Evolutionary conservation across 2,888 invertebrate species (phyloP).

Genomic region (Taphrorychus bicolor): DNA sequence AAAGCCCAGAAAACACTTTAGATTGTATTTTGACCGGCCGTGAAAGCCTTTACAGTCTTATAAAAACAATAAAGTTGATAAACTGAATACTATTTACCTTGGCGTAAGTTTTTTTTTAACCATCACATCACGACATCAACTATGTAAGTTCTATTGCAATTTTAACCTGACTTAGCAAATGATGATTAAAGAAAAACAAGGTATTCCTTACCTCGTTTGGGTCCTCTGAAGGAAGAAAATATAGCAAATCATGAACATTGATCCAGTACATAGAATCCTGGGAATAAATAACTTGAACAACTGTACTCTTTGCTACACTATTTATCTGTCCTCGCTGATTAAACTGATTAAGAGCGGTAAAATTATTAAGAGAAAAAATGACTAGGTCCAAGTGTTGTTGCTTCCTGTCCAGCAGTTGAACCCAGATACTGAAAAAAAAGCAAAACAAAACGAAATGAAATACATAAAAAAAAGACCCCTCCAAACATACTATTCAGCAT

Average conservation of each 20-base stretch:
- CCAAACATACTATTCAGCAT: conserved; percentile 81
- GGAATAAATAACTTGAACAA: conserved; percentile 68
- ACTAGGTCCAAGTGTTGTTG: conserved; percentile 87
- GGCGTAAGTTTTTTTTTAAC: too few relatives aligned
- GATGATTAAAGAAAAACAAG: background rate
- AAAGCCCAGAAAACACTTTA: too few relatives aligned
- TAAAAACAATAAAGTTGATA: too few relatives aligned
- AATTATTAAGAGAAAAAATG: conserved; percentile 81
- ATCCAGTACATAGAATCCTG: conserved; percentile 83
- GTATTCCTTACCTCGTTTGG: conserved; percentile 43
- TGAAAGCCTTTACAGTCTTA: too few relatives aligned
- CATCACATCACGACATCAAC: too few relatives aligned
- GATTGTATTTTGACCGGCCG: too few relatives aligned
- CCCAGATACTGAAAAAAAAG: conserved; percentile 80
- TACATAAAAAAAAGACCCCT: too few relatives aligned
- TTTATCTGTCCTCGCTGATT: conserved; percentile 51
- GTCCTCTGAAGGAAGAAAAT: conserved; percentile 73
- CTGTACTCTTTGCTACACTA: conserved; percentile 50
- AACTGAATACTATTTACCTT: too few relatives aligned
- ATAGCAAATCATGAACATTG: conserved; percentile 89
- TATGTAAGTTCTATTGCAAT: too few relatives aligned
- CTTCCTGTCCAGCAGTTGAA: conserved; percentile 85
- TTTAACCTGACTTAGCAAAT: too few relatives aligned
- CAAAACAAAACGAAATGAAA: background rate
- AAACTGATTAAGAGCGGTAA: conserved; percentile 67